Evolutionary conservation across 2,888 invertebrate species (phyloP).

Genomic region (Noctua janthina): DNA sequence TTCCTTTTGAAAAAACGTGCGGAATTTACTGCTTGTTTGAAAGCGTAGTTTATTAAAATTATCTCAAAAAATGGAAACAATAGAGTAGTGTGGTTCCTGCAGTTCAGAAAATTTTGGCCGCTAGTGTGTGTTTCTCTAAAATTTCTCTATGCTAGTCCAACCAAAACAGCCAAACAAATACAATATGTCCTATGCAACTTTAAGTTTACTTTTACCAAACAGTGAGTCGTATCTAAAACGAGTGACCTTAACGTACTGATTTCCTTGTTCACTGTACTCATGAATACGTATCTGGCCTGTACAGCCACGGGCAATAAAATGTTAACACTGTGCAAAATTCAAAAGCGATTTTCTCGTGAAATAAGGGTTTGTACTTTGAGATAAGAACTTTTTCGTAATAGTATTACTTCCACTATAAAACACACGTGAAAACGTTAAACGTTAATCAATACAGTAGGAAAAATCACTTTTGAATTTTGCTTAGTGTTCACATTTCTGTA

Average conservation of each 20-base stretch:
- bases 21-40: not conserved
- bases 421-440: not conserved
- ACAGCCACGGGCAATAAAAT: not conserved
- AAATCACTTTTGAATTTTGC: not conserved
- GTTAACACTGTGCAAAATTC: not conserved
- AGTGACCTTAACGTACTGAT: conserved; percentile 74
- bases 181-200: conserved; percentile 13
- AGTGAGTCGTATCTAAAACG: conserved; percentile 66
- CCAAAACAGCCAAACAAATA: not conserved
- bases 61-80: not conserved
- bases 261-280: conserved; percentile 70
- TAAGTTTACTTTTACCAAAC: conserved; percentile 56
- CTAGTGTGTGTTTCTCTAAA: not conserved
- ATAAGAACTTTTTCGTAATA: not conserved
- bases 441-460: not conserved
- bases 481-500: not conserved
- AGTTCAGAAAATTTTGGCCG: not conserved
- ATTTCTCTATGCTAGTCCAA: not conserved
- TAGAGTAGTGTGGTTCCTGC: not conserved
- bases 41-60: not conserved
- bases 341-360: not conserved
- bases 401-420: not conserved
- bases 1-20: conserved; percentile 11
- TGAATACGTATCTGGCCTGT: conserved; percentile 4
- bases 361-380: not conserved